Base-by-base conservation (phyloP, 2,888 invertebrate species). In the Drymonia ruficornis region DNA sequence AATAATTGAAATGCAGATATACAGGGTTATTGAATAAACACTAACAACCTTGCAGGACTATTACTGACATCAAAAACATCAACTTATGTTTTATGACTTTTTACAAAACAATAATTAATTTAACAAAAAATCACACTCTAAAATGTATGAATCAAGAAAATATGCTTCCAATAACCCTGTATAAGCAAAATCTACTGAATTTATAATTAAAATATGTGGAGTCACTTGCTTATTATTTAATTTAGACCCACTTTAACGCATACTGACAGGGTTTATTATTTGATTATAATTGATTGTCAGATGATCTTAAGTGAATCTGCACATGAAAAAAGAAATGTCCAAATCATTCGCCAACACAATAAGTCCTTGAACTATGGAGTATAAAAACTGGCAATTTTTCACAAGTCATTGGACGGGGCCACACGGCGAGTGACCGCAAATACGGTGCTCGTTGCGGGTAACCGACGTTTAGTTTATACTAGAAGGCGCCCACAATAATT, bases 401-500 rank as follows among this genome's bases (percentile, higher is more conserved):
- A 68, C 72, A 67, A 80, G 74, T 75, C 78, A 77, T 72, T 74
- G 69, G 63, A 55, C 61, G 55, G 63, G 76, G 65, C 76, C 76
- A 79, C 80, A 76, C 73, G 53, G 61, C 57, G 58, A 62, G 69
- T 58, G 60, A 76, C 79, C 81, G 69, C 81, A 78, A 74, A 73
- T 67, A 72, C 65, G 64, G 55, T 60, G 59, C 60, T 65, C 65
- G 67, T 72, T 76, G 78, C 72, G 74, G 74, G 70, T 64, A 68
- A 72, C 72, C 74, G 72, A 59, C 70, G 59, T 77, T 79, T 68
- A 75, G 72, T 74, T 74, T 66, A 51, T 68, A 80, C 78, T 74
- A 78, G 74, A 59, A 76, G 70, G 83, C 79, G 83, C 83, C 84
- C 74, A 74, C 81, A 65, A 83, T 85, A 83, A 78, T 72, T 86